These are phyloP conservation scores for Rhineura floridana DNA, from an alignment of 2,113 vertebrate species.

Conservation along the genomic window DNA sequence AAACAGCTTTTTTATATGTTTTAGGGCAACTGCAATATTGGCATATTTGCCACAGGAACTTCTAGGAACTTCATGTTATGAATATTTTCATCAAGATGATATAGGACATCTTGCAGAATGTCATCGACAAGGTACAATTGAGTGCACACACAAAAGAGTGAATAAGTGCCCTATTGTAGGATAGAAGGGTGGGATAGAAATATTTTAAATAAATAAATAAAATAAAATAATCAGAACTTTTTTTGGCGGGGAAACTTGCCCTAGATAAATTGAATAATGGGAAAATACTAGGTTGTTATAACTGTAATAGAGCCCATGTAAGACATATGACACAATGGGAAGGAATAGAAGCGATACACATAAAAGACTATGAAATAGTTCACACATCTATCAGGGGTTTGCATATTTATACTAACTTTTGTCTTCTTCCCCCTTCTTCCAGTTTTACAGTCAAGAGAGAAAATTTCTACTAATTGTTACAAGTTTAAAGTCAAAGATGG, in stretches of 20 bases:
- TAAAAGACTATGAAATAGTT: not conserved
- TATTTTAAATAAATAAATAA: too few species aligned
- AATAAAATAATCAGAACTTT: not conserved
- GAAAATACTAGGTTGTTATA: not conserved
- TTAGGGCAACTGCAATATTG: slow-evolving; percentile 95
- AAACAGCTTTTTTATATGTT: not conserved
- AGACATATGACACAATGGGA: not conserved
- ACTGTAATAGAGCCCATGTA: not conserved
- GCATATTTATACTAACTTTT: not conserved
- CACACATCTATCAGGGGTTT: not conserved
- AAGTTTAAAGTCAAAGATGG: slow-evolving; percentile 99
- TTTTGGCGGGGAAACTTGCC: not conserved
- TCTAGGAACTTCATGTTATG: slow-evolving; percentile 97
- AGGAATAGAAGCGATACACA: not conserved
- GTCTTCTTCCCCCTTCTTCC: not conserved
- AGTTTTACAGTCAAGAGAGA: slow-evolving; percentile 98
- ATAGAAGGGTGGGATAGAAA: too few species aligned
- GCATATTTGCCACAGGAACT: slow-evolving; percentile 98
- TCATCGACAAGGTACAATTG: slow-evolving; percentile 92
- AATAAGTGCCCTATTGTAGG: too few species aligned
- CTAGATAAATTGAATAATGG: not conserved
- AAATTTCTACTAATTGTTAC: slow-evolving; percentile 97
- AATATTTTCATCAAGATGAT: slow-evolving; percentile 99
- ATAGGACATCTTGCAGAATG: slow-evolving; percentile 95
- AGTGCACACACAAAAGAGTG: too few species aligned